A percentile compares a stretch with the other conserved stretches of the same genome.
phyloP scores from a whole-genome alignment of 1,140 invertebrate genomes.

The Cyclina sinensis region DNA sequence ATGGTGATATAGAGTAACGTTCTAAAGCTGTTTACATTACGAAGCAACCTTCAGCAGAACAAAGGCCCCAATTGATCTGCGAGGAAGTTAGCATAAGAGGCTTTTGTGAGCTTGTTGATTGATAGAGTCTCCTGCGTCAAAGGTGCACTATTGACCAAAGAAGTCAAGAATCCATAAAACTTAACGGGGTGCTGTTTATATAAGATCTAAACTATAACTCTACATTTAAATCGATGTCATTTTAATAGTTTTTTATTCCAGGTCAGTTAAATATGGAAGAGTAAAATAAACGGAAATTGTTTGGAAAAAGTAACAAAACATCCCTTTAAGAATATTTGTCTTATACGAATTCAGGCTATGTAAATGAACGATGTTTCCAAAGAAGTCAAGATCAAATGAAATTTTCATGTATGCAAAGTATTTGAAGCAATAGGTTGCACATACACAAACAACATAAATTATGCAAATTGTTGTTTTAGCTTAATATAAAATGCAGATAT shows the following conservation, averaged over 20 bases:
- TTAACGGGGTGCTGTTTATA: not conserved
- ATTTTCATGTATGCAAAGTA: too few relatives aligned
- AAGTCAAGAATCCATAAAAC: slow-evolving; percentile 14
- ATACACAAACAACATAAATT: too few relatives aligned
- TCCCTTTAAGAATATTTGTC: too few relatives aligned
- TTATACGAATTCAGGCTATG: too few relatives aligned
- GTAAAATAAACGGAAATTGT: too few relatives aligned
- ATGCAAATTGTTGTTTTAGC: too few relatives aligned
- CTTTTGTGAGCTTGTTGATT: slow-evolving; percentile 16
- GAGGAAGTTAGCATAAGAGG: not conserved
- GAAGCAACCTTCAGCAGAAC: not conserved
- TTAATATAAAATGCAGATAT: too few relatives aligned
- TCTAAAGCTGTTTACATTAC: slow-evolving; percentile 31
- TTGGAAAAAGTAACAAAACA: too few relatives aligned
- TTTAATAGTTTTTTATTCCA: not conserved
- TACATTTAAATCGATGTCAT: not conserved
- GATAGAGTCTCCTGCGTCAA: slow-evolving; percentile 17
- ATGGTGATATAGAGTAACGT: not conserved
- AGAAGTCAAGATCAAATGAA: too few relatives aligned
- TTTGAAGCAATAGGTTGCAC: too few relatives aligned
- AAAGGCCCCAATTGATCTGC: slow-evolving; percentile 27
- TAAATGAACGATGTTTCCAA: too few relatives aligned
- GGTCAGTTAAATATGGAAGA: not conserved
- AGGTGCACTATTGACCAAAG: slow-evolving; percentile 9
- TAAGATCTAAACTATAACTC: not conserved